A percentile compares a stretch with the other conserved stretches of the same genome.
These are phyloP conservation scores for Phataginus tetradactyla DNA, from an alignment of 2,797 vertebrate genomes.

Conservation along the genomic window DNA sequence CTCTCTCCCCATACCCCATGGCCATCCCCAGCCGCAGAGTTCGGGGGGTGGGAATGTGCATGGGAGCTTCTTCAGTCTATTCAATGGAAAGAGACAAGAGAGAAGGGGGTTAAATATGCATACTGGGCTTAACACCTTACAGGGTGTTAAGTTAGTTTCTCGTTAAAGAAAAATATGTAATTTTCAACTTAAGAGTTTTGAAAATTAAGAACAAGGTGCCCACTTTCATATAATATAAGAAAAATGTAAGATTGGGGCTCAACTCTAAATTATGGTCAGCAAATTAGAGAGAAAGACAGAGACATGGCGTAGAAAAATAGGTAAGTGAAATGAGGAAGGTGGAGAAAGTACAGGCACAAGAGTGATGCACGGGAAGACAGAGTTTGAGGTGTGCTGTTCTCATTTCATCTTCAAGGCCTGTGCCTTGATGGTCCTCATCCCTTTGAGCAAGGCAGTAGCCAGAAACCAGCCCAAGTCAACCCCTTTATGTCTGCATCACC, in stretches of 20 bases:
- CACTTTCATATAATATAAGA: background rate
- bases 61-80: background rate
- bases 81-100: background rate
- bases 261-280: background rate
- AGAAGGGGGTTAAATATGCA: background rate
- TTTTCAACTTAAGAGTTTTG: background rate
- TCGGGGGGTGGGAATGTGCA: accelerated
- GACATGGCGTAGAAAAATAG: background rate
- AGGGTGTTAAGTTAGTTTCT: background rate
- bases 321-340: background rate
- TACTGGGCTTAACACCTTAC: background rate
- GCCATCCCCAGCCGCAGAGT: background rate
- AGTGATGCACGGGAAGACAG: accelerated
- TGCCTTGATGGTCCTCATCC: background rate
- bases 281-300: background rate
- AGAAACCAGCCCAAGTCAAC: background rate
- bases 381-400: accelerated
- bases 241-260: background rate
- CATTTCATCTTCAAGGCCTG: background rate
- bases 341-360: background rate
- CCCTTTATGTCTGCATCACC: accelerated
- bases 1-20: accelerated
- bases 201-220: conserved; percentile 21
- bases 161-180: background rate
- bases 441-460: background rate